Evolutionary conservation across 1,140 invertebrate genomes (phyloP).

Genomic region (Drosophila bifasciata): DNA sequence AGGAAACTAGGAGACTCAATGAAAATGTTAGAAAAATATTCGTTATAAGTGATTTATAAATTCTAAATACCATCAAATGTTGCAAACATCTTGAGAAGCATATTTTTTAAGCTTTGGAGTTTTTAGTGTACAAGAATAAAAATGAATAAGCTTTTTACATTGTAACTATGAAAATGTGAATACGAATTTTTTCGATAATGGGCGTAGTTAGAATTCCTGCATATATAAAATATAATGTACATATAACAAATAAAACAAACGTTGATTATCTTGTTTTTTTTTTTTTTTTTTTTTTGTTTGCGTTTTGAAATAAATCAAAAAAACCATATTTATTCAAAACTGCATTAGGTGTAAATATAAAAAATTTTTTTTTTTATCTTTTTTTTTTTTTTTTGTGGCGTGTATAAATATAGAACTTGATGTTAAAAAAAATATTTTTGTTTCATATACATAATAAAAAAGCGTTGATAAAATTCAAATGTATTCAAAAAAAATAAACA

Average conservation of each 20-base stretch:
- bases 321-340: constrained; percentile 84
- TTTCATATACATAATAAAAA: constrained; percentile 27
- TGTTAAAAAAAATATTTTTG: constrained; percentile 29
- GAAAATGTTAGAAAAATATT: neutral
- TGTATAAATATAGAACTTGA: constrained; percentile 39
- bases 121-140: too few species aligned
- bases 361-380: constrained; percentile 50
- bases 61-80: too few species aligned
- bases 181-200: too few species aligned
- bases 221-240: constrained; percentile 20
- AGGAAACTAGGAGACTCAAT: too few species aligned
- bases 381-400: constrained; percentile 41
- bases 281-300: constrained; percentile 56
- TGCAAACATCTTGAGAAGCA: too few species aligned
- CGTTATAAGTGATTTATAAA: too few species aligned
- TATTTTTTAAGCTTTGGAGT: too few species aligned
- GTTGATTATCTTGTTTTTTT: constrained; percentile 53
- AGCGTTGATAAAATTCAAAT: constrained; percentile 25
- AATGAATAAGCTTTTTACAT: too few species aligned
- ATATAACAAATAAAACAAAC: constrained; percentile 58
- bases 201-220: neutral
- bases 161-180: too few species aligned
- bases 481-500: constrained; percentile 32
- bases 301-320: constrained; percentile 84
- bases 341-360: constrained; percentile 71